Percentiles rank a stretch among this genome's conserved stretches.
Conservation (phyloP, 2,888 invertebrate genomes). For the Orgyia antiqua region DNA sequence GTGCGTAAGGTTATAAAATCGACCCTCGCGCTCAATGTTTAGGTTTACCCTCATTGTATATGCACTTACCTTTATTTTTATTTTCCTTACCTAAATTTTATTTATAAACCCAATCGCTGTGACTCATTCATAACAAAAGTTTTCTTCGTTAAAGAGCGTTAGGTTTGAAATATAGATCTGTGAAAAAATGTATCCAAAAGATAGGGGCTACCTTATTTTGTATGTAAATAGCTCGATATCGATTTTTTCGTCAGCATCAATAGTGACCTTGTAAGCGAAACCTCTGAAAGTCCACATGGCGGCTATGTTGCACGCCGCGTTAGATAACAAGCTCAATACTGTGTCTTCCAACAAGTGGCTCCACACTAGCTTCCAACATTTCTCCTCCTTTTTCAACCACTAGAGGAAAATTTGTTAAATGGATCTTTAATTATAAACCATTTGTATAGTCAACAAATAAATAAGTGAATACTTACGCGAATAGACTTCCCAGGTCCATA, state of each 20-base stretch:
- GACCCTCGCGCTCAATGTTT: too few relatives aligned
- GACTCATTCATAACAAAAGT: too few relatives aligned
- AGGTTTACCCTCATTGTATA: too few relatives aligned
- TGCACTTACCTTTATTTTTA: too few relatives aligned
- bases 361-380: conserved; percentile 56
- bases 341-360: conserved; percentile 31
- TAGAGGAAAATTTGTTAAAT: conserved; percentile 17
- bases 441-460: too few relatives aligned
- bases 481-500: conserved; percentile 59
- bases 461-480: conserved; percentile 41
- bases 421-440: too few relatives aligned
- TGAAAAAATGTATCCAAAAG: too few relatives aligned
- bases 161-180: too few relatives aligned
- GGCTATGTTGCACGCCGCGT: conserved; percentile 43
- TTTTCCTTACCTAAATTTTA: too few relatives aligned
- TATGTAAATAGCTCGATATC: conserved; percentile 44
- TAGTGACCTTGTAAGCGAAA: conserved; percentile 45
- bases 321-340: conserved; percentile 47
- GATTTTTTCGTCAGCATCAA: conserved; percentile 49
- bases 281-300: conserved; percentile 53
- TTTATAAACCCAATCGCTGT: too few relatives aligned
- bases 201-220: conserved; percentile 65
- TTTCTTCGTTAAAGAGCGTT: too few relatives aligned
- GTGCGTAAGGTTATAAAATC: too few relatives aligned
- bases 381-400: conserved; percentile 55